These are phyloP conservation scores for Nephrotoma guestfalica DNA, from an alignment of 2,888 invertebrate genomes.

Conservation along the genomic window DNA sequence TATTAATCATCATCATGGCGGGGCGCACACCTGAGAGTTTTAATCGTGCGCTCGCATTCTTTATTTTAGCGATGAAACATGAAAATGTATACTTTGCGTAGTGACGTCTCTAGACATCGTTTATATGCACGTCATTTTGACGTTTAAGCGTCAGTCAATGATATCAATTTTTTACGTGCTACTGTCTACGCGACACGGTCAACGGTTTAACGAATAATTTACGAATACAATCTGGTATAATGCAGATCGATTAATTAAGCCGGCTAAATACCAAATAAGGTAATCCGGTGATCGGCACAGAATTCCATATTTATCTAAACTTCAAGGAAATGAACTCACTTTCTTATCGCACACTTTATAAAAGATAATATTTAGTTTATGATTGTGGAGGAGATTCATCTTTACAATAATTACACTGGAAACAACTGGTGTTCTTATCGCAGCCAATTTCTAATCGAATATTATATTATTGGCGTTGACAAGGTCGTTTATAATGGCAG, in stretches of 20 bases:
- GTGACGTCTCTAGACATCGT: neutral
- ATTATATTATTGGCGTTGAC: neutral
- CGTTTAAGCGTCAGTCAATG: neutral
- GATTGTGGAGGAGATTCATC: neutral
- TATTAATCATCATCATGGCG: neutral
- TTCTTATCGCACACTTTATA: neutral
- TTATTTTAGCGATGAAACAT: neutral
- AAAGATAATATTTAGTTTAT: neutral
- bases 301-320: neutral
- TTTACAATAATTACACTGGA: neutral
- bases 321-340: neutral
- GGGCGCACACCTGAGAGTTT: neutral
- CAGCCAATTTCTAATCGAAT: neutral
- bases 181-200: neutral
- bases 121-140: neutral
- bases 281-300: neutral
- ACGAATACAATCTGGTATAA: neutral
- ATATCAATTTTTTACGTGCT: neutral
- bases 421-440: neutral
- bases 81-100: neutral
- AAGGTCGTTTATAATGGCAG: neutral
- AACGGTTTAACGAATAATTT: neutral
- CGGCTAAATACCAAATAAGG: neutral
- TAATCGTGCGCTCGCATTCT: neutral
- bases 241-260: neutral